phyloP scores from a whole-genome alignment of 2,797 vertebrate species.

The Tinamus major region DNA sequence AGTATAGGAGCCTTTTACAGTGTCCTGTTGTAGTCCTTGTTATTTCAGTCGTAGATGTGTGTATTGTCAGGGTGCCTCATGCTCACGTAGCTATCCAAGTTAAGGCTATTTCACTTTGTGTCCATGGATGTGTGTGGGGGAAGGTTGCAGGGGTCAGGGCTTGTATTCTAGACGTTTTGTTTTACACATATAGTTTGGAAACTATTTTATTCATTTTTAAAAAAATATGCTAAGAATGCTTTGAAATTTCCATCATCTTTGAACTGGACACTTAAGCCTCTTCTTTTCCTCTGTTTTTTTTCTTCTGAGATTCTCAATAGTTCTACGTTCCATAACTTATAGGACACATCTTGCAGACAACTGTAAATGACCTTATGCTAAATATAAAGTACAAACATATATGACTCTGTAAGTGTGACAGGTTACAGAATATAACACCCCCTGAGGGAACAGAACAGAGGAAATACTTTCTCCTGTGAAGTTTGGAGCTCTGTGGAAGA shows the following conservation, averaged over 20 bases:
- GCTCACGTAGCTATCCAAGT: too few relatives aligned
- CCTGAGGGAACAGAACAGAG: slow-evolving; percentile 24
- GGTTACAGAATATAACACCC: not conserved
- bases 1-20: not conserved
- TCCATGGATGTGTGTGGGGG: not conserved
- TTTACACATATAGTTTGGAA: not conserved
- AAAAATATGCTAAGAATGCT: not conserved
- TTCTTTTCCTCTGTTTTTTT: not conserved
- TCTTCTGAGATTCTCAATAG: not conserved
- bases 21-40: not conserved
- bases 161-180: too few relatives aligned
- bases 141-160: too few relatives aligned
- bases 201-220: not conserved
- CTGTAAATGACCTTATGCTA: not conserved
- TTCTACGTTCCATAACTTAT: not conserved
- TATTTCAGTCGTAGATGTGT: not conserved
- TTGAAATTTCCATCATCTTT: not conserved
- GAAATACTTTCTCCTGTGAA: slow-evolving; percentile 24
- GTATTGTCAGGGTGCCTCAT: too few relatives aligned
- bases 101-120: not conserved
- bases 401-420: not conserved
- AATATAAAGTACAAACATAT: slow-evolving; percentile 11
- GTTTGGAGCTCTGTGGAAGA: not conserved
- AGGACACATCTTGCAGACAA: not conserved
- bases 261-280: not conserved